Conservation (phyloP, 2,113 vertebrate genomes). For the Salvator merianae region DNA sequence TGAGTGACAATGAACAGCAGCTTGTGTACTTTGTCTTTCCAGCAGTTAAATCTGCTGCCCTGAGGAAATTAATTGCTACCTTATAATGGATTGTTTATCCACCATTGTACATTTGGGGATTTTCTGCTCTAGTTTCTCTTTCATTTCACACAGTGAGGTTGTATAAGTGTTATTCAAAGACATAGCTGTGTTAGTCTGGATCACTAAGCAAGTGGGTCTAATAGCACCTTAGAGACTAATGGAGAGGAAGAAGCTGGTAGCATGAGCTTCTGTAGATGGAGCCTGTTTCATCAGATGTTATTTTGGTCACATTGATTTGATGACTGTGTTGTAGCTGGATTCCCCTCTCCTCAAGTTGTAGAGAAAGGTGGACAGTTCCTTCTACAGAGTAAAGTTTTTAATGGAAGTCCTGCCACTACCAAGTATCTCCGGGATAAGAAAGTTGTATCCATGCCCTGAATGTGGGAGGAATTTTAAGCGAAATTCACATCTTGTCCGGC, state of each 20-base stretch:
- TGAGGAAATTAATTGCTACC: background rate
- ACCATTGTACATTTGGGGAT: background rate
- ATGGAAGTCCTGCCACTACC: background rate
- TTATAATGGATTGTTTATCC: background rate
- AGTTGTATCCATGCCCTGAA: background rate
- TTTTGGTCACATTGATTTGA: background rate
- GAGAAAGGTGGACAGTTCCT: background rate
- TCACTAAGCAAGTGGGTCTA: too few relatives aligned
- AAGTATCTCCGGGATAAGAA: background rate
- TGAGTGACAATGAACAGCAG: too few relatives aligned
- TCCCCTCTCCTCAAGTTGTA: background rate
- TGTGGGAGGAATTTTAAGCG: slow-evolving; percentile 17
- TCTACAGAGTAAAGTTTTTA: background rate
- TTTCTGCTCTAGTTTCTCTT: background rate
- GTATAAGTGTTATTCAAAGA: background rate
- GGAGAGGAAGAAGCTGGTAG: too few relatives aligned
- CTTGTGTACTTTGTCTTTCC: background rate
- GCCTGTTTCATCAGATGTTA: too few relatives aligned
- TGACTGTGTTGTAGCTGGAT: background rate
- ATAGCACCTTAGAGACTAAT: too few relatives aligned
- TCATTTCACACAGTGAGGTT: background rate
- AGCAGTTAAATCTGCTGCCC: background rate
- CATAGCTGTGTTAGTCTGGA: too few relatives aligned
- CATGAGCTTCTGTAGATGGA: too few relatives aligned
- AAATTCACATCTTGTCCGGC: slow-evolving; percentile 3